Evolutionary conservation across 2,113 vertebrate species (phyloP).

Genomic region (Mobula birostris): DNA sequence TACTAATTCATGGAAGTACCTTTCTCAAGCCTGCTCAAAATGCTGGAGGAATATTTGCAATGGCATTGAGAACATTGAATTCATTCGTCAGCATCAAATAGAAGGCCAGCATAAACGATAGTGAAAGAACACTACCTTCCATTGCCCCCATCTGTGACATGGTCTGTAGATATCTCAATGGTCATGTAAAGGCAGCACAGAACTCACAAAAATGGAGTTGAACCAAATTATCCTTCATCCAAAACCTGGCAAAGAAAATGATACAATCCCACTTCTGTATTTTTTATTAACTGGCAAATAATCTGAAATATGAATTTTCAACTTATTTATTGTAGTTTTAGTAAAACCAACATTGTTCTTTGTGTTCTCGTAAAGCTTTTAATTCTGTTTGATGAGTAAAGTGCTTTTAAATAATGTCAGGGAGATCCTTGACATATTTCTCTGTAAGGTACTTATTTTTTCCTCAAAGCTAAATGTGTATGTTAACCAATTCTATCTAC

Average conservation of each 20-base stretch:
- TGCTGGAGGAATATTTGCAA: too few relatives aligned
- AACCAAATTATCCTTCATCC: too few relatives aligned
- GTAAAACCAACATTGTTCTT: background rate
- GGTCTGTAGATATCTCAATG: too few relatives aligned
- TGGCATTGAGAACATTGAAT: too few relatives aligned
- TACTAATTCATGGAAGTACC: too few relatives aligned
- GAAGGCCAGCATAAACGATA: too few relatives aligned
- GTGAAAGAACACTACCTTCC: too few relatives aligned
- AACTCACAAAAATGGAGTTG: too few relatives aligned
- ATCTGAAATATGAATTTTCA: background rate
- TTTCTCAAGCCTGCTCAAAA: too few relatives aligned
- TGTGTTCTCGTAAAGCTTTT: background rate
- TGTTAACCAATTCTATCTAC: background rate
- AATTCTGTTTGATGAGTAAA: background rate
- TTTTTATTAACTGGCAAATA: background rate
- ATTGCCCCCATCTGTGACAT: too few relatives aligned
- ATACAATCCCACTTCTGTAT: background rate
- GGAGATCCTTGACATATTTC: background rate
- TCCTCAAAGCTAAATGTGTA: background rate
- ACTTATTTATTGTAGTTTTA: background rate
- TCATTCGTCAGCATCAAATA: too few relatives aligned
- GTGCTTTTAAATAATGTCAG: background rate
- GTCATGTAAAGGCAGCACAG: too few relatives aligned
- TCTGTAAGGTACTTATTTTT: background rate
- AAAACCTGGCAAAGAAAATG: background rate